Conservation (phyloP, 2,888 invertebrate species). For the Atherix ibis region DNA sequence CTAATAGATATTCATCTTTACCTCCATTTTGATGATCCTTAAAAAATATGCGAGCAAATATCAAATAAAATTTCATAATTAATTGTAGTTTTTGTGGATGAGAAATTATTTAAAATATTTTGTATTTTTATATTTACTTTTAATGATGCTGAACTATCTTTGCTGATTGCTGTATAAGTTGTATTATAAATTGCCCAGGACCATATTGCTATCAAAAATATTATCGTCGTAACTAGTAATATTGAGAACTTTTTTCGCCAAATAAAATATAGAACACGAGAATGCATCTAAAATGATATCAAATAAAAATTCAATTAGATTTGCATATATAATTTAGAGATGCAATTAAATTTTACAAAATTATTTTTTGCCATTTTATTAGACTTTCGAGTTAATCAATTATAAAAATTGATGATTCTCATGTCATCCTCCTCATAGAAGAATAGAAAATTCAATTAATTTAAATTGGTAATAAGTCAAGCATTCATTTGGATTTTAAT, state of each 20-base stretch:
- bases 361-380: too few species aligned
- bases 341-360: too few species aligned
- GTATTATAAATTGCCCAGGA: conserved; percentile 29
- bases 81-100: background rate
- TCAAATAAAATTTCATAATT: background rate
- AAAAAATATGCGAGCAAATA: background rate
- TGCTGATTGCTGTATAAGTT: conserved; percentile 11
- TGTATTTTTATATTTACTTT: too few species aligned
- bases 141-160: conserved; percentile 2
- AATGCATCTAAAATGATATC: conserved; percentile 32
- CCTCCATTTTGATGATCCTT: conserved; percentile 15
- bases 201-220: conserved; percentile 27
- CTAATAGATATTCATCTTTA: conserved; percentile 27
- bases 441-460: too few species aligned
- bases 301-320: too few species aligned
- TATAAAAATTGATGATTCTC: too few species aligned
- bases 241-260: conserved; percentile 31
- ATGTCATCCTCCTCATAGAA: too few species aligned
- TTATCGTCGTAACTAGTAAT: conserved; percentile 22
- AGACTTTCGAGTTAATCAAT: too few species aligned
- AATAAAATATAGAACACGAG: conserved; percentile 25
- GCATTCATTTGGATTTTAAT: too few species aligned
- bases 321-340: too few species aligned
- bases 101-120: too few species aligned
- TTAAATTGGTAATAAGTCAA: too few species aligned